Percentiles rank a stretch among this genome's conserved stretches.
phyloP scores from a whole-genome alignment of 2,797 vertebrate genomes.

The Parotocinclus haroldoi region DNA sequence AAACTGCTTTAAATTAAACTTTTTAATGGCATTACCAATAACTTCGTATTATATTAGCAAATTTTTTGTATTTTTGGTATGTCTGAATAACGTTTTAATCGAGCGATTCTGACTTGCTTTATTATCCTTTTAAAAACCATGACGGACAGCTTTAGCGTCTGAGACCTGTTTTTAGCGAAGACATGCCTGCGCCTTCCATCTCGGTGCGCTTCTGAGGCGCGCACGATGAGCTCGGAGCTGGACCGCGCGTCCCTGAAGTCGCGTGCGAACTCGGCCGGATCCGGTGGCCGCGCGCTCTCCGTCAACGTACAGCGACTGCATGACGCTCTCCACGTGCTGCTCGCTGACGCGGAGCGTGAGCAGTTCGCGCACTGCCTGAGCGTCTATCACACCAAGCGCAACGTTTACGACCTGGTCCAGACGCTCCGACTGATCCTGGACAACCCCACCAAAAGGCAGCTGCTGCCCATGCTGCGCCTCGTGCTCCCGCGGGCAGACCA shows the following conservation, averaged over 20 bases:
- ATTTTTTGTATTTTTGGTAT: too few species aligned
- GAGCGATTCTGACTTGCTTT: too few species aligned
- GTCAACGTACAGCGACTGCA: slow-evolving; percentile 88
- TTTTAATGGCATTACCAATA: too few species aligned
- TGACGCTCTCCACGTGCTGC: slow-evolving; percentile 82
- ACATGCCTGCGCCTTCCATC: too few species aligned
- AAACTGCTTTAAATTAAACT: too few species aligned
- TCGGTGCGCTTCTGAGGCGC: too few species aligned
- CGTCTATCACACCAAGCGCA: slow-evolving; percentile 88
- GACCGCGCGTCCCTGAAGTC: slow-evolving; percentile 72
- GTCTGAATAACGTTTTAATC: too few species aligned
- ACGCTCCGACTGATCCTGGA: slow-evolving; percentile 85
- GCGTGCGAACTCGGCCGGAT: slow-evolving; percentile 54
- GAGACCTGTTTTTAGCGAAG: too few species aligned
- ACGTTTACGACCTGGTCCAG: slow-evolving; percentile 92
- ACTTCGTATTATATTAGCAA: too few species aligned
- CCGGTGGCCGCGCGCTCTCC: slow-evolving; percentile 79
- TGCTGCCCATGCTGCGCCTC: slow-evolving; percentile 88
- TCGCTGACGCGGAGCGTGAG: slow-evolving; percentile 83
- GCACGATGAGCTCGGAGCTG: slow-evolving; percentile 76
- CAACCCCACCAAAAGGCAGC: slow-evolving; percentile 79
- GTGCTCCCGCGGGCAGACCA: slow-evolving; percentile 93
- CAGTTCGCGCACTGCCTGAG: slow-evolving; percentile 92
- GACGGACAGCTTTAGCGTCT: too few species aligned
- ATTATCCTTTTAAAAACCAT: too few species aligned